Evolutionary conservation across 2,888 invertebrate genomes (phyloP).

Genomic region (Aelia acuminata): DNA sequence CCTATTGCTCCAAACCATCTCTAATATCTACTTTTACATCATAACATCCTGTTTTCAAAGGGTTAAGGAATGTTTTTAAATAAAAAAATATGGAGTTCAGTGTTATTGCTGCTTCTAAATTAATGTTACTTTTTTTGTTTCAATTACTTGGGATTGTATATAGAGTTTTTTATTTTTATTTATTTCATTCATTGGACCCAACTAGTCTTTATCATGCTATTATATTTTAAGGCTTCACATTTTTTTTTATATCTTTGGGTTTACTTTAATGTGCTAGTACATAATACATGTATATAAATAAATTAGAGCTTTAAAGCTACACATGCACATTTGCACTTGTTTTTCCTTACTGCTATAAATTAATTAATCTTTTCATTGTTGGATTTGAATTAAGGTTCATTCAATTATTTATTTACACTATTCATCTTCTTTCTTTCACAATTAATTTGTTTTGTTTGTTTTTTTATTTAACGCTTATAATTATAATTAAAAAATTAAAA

Average conservation of each 20-base stretch:
- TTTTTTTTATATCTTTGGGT: neutral
- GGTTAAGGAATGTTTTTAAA: neutral
- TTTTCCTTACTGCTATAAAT: neutral
- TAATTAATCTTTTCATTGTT: neutral
- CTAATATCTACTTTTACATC: too few relatives aligned
- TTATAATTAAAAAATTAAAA: conserved; percentile 33
- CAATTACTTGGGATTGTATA: neutral
- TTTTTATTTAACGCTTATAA: conserved; percentile 15
- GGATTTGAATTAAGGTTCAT: neutral
- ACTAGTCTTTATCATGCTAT: neutral
- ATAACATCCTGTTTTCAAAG: neutral
- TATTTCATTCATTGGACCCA: neutral
- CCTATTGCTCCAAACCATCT: too few relatives aligned
- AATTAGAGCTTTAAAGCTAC: conserved; percentile 19
- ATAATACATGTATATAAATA: neutral
- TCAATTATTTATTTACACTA: neutral
- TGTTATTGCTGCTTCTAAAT: neutral
- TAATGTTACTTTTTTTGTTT: neutral
- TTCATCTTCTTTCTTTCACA: neutral
- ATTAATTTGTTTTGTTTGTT: neutral
- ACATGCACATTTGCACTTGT: conserved; percentile 3
- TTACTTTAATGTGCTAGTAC: neutral
- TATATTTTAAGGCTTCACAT: neutral
- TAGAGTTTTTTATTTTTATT: neutral
- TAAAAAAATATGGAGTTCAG: neutral